These are phyloP conservation scores for Ochropleura leucogaster DNA, from an alignment of 2,888 invertebrate genomes.

Conservation along the genomic window DNA sequence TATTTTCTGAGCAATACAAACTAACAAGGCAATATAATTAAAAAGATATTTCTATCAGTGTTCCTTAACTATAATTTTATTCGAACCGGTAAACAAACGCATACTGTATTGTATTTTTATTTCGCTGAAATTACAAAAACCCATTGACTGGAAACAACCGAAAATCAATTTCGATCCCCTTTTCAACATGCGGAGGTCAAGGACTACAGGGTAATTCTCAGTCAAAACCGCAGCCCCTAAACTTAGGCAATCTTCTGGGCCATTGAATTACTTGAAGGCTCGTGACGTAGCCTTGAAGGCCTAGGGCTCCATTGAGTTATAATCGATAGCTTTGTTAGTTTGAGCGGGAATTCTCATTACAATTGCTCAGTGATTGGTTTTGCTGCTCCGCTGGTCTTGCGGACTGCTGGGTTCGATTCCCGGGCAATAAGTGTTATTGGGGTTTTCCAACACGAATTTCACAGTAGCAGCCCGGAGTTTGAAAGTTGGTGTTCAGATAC, in stretches of 20 bases:
- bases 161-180: slow-evolving; percentile 41
- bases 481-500: too few species aligned
- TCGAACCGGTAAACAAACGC: background rate
- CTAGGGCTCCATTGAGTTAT: slow-evolving; percentile 20
- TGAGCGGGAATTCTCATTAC: background rate
- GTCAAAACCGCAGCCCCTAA: slow-evolving; percentile 31
- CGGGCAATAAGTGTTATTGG: too few species aligned
- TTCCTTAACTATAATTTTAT: background rate
- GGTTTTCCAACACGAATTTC: too few species aligned
- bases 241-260: slow-evolving; percentile 41
- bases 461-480: too few species aligned
- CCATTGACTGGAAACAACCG: slow-evolving; percentile 41
- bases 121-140: slow-evolving; percentile 3
- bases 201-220: slow-evolving; percentile 16
- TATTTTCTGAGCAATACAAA: too few species aligned
- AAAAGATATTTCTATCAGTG: too few species aligned
- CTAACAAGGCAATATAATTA: too few species aligned
- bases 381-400: too few species aligned
- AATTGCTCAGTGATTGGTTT: background rate
- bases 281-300: slow-evolving; percentile 24
- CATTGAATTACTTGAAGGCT: slow-evolving; percentile 34
- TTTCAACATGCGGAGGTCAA: slow-evolving; percentile 31
- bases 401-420: too few species aligned
- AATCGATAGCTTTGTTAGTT: slow-evolving; percentile 33
- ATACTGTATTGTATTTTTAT: slow-evolving; percentile 12